Percentiles rank a stretch among this genome's conserved stretches.
These are phyloP conservation scores for Helleia helle DNA, from an alignment of 2,888 invertebrate genomes.

Conservation along the genomic window DNA sequence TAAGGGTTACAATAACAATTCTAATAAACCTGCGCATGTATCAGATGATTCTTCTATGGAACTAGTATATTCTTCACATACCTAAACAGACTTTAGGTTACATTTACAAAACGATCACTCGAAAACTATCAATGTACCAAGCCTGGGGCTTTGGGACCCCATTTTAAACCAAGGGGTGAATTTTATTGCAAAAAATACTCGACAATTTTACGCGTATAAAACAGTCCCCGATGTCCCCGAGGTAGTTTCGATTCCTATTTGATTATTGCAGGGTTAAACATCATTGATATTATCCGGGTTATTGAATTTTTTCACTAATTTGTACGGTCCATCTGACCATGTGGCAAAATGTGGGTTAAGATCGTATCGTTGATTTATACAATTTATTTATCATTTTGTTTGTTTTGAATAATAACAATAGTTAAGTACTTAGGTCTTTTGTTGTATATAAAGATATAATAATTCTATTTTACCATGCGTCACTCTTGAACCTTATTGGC, in stretches of 20 bases:
- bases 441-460: too few species aligned
- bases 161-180: slow-evolving; percentile 50
- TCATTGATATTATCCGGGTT: slow-evolving; percentile 70
- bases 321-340: slow-evolving; percentile 52
- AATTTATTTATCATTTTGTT: too few species aligned
- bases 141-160: slow-evolving; percentile 27
- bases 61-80: too few species aligned
- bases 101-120: slow-evolving; percentile 17
- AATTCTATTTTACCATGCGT: too few species aligned
- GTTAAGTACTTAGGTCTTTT: too few species aligned
- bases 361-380: slow-evolving; percentile 41
- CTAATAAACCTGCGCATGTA: too few species aligned
- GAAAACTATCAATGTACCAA: slow-evolving; percentile 20
- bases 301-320: slow-evolving; percentile 67
- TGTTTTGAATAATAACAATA: too few species aligned
- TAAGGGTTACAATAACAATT: too few species aligned
- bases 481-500: too few species aligned
- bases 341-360: slow-evolving; percentile 41
- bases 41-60: too few species aligned
- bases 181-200: slow-evolving; percentile 62
- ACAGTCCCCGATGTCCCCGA: slow-evolving; percentile 61
- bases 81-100: slow-evolving; percentile 4
- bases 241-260: slow-evolving; percentile 69
- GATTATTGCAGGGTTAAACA: slow-evolving; percentile 73
- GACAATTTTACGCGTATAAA: slow-evolving; percentile 60